Evolutionary conservation across 2,797 vertebrate species (phyloP), one percentile per base, ranked within the genome.

Genomic region (Falco berigora): DNA sequence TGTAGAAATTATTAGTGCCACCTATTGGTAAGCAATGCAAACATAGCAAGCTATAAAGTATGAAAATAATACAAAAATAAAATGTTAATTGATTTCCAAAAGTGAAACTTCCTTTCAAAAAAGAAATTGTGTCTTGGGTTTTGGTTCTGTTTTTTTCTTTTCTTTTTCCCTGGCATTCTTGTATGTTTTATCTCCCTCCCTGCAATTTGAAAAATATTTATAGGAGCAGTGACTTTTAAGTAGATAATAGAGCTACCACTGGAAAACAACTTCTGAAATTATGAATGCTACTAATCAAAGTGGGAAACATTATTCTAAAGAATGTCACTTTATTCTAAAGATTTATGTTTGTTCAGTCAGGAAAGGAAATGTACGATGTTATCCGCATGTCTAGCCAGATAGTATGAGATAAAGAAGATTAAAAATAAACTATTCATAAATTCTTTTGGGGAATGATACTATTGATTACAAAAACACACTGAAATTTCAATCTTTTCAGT

Each of bases 1-100:
- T 90, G 83, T 36, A 89, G 95, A 79, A 95, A 96, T 96, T 89
- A 59, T 96, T 94, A 94, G 80, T 92, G 94, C 95, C 96, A 97
- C 94, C 96, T 97, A 94, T 97, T 96, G 96, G 83, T 32, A 63
- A 71, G 25, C 69, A 53, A 23, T 58, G 71, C 6, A 94, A 92
- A 88, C 28, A 69, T 38, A 83, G 23, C 15, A 87, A 68, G 38
- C 10, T 50, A 22, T 30, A 47, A 62, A 44, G 42, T 18, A 59
- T n/a, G 66, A 86, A 78, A 96, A 75, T 24, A 90, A 49, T 28
- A 4, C 9, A 71, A 58, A 94, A 90, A 71, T 73, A 69, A 86
- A 76, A 86, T 44, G 58, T 9, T 82, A 92, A 92, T 76, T 77
- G 5, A 59, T 66, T 93, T 94, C 81, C 74, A 85, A 69, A 86